Base-by-base conservation (phyloP, 2,113 vertebrate genomes). In the Tachuris rubrigastra region DNA sequence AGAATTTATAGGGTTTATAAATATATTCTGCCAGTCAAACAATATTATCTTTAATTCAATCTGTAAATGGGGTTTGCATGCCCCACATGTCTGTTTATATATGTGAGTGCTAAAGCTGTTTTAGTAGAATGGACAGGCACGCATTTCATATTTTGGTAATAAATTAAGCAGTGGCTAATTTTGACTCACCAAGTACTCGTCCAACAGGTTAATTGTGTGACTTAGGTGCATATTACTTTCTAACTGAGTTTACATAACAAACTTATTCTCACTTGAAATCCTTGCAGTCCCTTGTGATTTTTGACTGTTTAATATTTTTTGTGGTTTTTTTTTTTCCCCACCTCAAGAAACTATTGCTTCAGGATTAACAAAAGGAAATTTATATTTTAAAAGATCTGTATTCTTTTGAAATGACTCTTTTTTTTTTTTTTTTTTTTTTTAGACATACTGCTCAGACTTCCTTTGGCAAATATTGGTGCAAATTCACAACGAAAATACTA, bases 181-280 rank as follows among this genome's bases (percentile, higher is more conserved):
- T 53, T n/a, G 15, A 56, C 63, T 90, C 89, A 50, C 15, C 25
- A 50, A 85, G 8, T 93, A 90, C 5, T 71, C 85, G 39, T 90
- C 55, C 59, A 89, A 82, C 90, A 81, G 62, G 6, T 35, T 52
- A 93, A 87, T 66, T 80, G 74, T 4, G 21, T 79, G 79, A 39
- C 3, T 77, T 93, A 69, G 4, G 23, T 85, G 56, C 44, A 25
- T 87, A 88, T 93, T 95, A 62, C 13, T 91, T 89, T 96, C 49
- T 87, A 79, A 56, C 19, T 92, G 14, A 3, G 28, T 90, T 94
- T 50, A 82, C 24, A 67, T 74, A 31, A 73, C 6, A 52, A 47
- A 93, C 46, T 87, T 76, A 62, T 56, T 95, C 59, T 91, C 85
- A 76, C 58, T 91, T 62, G 22, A 96, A 63, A 39, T 85, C 10